Evolutionary conservation across 2,888 invertebrate genomes (phyloP).

Genomic region (Drosophila limbata): DNA sequence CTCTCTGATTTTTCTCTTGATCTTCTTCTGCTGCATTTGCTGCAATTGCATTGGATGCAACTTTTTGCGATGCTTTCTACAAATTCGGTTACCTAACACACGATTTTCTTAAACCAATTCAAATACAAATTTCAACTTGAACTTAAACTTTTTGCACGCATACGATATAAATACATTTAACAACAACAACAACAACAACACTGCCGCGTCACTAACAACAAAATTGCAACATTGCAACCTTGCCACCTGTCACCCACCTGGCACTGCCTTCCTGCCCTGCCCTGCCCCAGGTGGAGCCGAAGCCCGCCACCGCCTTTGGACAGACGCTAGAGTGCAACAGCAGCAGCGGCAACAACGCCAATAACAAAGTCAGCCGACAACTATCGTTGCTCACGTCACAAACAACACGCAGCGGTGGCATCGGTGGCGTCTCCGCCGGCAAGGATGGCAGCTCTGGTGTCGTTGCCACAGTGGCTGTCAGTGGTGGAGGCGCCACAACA

Average conservation of each 20-base stretch:
- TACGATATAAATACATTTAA: slow-evolving; percentile 33
- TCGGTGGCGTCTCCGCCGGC: slow-evolving; percentile 83
- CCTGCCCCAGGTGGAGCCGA: slow-evolving; percentile 69
- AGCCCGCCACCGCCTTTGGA: slow-evolving; percentile 88
- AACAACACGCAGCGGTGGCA: slow-evolving; percentile 79
- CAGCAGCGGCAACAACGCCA: slow-evolving; percentile 86
- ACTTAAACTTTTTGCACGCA: slow-evolving; percentile 44
- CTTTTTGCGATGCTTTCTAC: slow-evolving; percentile 15
- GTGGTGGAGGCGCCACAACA: slow-evolving; percentile 53
- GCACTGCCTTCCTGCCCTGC: slow-evolving; percentile 4
- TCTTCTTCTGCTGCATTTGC: slow-evolving; percentile 52
- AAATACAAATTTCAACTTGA: slow-evolving; percentile 22
- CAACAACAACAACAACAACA: slow-evolving; percentile 38
- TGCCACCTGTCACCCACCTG: slow-evolving; percentile 8
- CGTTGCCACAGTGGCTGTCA: slow-evolving; percentile 18
- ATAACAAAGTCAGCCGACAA: slow-evolving; percentile 88
- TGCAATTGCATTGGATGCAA: slow-evolving; percentile 37
- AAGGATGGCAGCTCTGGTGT: slow-evolving; percentile 87
- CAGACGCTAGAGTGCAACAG: slow-evolving; percentile 86
- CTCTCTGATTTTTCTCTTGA: slow-evolving; percentile 31
- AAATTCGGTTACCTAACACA: slow-evolving; percentile 1
- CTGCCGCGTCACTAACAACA: slow-evolving; percentile 57
- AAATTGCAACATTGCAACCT: slow-evolving; percentile 5
- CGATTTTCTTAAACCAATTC: slow-evolving; percentile 11
- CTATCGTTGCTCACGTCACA: slow-evolving; percentile 89